phyloP scores from a whole-genome alignment of 2,113 vertebrate species.

The Megaptera novaeangliae region DNA sequence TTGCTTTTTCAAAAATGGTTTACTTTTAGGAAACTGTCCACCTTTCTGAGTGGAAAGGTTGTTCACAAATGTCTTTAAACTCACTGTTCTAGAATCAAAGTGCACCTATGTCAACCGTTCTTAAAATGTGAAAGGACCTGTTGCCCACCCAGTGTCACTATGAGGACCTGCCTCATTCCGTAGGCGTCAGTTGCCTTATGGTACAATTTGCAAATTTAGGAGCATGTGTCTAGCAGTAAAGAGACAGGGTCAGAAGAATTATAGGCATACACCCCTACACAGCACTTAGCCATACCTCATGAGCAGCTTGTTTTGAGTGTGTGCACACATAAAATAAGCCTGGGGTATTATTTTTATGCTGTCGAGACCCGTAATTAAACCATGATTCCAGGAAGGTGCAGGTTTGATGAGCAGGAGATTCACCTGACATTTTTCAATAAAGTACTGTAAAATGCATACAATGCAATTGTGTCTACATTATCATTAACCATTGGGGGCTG shows the following conservation, averaged over 20 bases:
- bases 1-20: background rate
- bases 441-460: background rate
- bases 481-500: constrained; percentile 41
- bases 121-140: background rate
- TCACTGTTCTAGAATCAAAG: background rate
- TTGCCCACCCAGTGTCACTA: background rate
- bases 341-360: background rate
- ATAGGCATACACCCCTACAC: background rate
- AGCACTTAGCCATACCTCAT: constrained; percentile 6
- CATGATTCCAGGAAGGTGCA: constrained; percentile 24
- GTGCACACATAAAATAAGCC: background rate
- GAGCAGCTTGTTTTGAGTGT: background rate
- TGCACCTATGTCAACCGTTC: background rate
- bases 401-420: background rate
- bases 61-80: background rate
- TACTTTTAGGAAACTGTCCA: background rate
- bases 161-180: background rate
- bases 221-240: no score
- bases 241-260: background rate
- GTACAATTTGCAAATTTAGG: background rate
- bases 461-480: background rate
- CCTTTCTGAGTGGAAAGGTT: background rate
- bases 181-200: background rate
- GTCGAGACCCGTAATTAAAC: background rate
- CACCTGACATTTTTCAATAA: constrained; percentile 46